Percentiles rank a stretch among this genome's conserved stretches.
These are phyloP conservation scores for Threskiornis aethiopicus DNA, from an alignment of 2,797 vertebrate genomes.

Conservation along the genomic window DNA sequence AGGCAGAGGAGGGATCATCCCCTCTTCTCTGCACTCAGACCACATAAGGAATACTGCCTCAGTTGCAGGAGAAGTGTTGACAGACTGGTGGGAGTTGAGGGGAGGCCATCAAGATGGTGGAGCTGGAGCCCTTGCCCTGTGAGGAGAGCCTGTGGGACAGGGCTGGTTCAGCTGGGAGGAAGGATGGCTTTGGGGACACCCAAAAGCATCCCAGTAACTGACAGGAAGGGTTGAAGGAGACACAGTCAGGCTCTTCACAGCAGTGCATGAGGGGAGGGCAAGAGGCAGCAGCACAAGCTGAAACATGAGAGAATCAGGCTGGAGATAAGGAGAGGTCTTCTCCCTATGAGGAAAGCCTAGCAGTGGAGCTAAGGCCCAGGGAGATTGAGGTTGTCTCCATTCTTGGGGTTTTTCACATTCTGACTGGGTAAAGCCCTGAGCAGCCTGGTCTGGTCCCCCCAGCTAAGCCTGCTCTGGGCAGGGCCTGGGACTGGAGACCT, in stretches of 20 bases:
- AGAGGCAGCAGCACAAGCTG: not conserved
- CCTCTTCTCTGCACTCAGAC: not conserved
- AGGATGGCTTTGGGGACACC: not conserved
- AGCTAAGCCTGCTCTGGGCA: not conserved
- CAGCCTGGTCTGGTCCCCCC: not conserved
- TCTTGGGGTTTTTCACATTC: not conserved
- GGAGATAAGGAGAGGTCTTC: not conserved
- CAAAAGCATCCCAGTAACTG: not conserved
- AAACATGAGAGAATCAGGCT: not conserved
- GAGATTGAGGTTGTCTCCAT: too few species aligned
- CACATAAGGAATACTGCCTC: not conserved
- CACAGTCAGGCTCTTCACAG: not conserved
- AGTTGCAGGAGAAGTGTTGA: not conserved
- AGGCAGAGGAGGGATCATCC: not conserved
- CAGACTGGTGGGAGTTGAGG: not conserved
- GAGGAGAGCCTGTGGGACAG: not conserved
- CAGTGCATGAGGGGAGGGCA: accelerated
- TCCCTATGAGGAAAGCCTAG: not conserved
- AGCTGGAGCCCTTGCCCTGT: not conserved
- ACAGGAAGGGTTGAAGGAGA: not conserved
- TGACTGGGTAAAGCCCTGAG: not conserved
- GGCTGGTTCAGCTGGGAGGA: not conserved
- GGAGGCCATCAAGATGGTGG: not conserved
- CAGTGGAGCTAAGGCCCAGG: not conserved
- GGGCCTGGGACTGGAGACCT: not conserved